Base-by-base conservation (phyloP, 2,888 invertebrate species). In the Stramonita haemastoma region DNA sequence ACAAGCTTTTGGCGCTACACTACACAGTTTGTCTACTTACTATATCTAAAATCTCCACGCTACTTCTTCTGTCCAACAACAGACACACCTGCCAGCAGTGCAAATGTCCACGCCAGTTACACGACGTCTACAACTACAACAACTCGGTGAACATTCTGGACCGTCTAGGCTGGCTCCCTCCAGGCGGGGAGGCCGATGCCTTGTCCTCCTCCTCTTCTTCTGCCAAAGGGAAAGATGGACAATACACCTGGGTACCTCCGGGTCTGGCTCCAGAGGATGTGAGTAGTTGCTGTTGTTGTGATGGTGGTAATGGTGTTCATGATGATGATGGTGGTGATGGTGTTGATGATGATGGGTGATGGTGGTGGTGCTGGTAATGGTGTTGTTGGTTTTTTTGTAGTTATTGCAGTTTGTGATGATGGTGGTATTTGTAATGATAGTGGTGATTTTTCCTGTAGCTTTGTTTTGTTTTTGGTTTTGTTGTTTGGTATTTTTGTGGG, bases 11-110 rank as follows among this genome's bases (percentile, higher is more conserved):
- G 22, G 15, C 60, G 1, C 22, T 22, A 60, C 13, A 19, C 1
- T 60, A 60, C 15, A 22, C 22, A 46, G 60, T 60, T 15, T 60
- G 22, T 15, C 57, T 57, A 57, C 8, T 57, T 57, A 17, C 57
- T 57, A 60, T 60, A 15, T 22, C 22, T 60, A 57, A 17, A 34
- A n/a, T 73, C 66, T 34, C 34, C 46, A 34, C 34, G 46, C 87
- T 6, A 13, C 34, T 36, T 87, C 8, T 73, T 26, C 77, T 60
- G 32, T 57, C 15, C n/a, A 83, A 73, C n/a, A 83, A 73, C 97
- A 99, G 99, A 96, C 98, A 98, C 96, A 98, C 98, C 88, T 99
- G 99, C 96, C 97, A 97, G 95, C 97, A 98, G 92, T 99, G 99
- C 96, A 98, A 98, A 95, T 99, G 99, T 96, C 97, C 98, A 66